A percentile compares a stretch with the other conserved stretches of the same genome.
Conservation (phyloP, 2,797 vertebrate genomes). For the Varecia variegata region DNA sequence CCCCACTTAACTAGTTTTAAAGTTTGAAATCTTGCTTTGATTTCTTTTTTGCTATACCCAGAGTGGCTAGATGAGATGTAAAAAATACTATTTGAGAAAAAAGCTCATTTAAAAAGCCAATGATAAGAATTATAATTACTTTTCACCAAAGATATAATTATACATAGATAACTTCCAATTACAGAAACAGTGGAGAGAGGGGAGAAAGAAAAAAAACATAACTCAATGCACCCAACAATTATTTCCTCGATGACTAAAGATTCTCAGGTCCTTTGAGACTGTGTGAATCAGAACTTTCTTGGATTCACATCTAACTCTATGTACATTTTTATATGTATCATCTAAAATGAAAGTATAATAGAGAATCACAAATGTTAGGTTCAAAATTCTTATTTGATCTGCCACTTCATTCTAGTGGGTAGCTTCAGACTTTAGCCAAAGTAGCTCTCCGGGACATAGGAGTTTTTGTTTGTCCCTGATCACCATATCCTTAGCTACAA, state of each 20-base stretch:
- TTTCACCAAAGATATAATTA: constrained; percentile 82
- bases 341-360: not conserved
- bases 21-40: constrained; percentile 53
- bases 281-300: not conserved
- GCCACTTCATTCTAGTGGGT: not conserved
- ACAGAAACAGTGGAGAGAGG: constrained; percentile 71
- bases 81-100: constrained; percentile 67
- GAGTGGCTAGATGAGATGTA: constrained; percentile 54
- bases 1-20: not conserved
- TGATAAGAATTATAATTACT: constrained; percentile 84
- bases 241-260: constrained; percentile 42
- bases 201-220: constrained; percentile 50
- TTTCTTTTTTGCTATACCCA: constrained; percentile 54
- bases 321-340: not conserved
- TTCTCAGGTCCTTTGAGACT: not conserved
- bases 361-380: not conserved
- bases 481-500: not conserved
- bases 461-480: not conserved
- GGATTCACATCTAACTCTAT: not conserved
- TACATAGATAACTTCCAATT: constrained; percentile 82
- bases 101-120: constrained; percentile 80
- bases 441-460: not conserved
- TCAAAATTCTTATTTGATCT: not conserved
- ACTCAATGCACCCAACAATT: constrained; percentile 66
- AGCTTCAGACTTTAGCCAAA: not conserved